Base-by-base conservation (phyloP, 2,113 vertebrate species). In the Phaethornis superciliosus region DNA sequence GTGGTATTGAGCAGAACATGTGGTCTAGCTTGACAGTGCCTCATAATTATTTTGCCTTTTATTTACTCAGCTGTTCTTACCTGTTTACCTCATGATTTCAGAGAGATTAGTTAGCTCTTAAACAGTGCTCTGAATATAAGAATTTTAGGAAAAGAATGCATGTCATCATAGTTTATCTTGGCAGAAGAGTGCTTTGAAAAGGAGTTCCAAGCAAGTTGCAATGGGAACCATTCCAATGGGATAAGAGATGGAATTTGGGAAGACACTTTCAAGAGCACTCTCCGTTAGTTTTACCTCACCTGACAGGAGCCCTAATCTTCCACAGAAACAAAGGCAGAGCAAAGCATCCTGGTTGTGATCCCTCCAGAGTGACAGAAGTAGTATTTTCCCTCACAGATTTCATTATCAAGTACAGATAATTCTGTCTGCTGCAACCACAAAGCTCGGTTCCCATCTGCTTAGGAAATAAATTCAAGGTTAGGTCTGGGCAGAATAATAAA, bases 1-100 rank as follows among this genome's bases (percentile, higher is more conserved):
- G 33, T 0, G 0, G 18, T 47, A 51, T 40, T 75, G 67, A 60
- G 16, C 30, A 71, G 60, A 88, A 52, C 19, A 40, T 0, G 0
- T 27, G 26, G 40, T 89, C 86, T 46, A 78, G 9, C 49, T 75
- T 79, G 74, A 63, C 47, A 63, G 13, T 49, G 40, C 26, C 68
- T 85, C 54, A 87, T 60, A 88, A 82, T 56, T 71, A 75, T 15
- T 75, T 75, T 27, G 44, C 44, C 28, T 87, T 88, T 67, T 68
- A 52, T 87, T 93, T 89, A 59, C 79, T 82, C 63, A 82, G 56
- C 28, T 76, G 28, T 37, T 78, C 62, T 71, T 55, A 79, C 54
- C 32, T 14, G 1, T 30, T 47, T 64, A n/a, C 54, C 46, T 44
- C 22, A 11, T 35, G 68, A 35, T 54, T 85, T 80, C 9, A 32